These are phyloP conservation scores for Eupithecia inturbata DNA, from an alignment of 2,888 invertebrate genomes.

Conservation along the genomic window DNA sequence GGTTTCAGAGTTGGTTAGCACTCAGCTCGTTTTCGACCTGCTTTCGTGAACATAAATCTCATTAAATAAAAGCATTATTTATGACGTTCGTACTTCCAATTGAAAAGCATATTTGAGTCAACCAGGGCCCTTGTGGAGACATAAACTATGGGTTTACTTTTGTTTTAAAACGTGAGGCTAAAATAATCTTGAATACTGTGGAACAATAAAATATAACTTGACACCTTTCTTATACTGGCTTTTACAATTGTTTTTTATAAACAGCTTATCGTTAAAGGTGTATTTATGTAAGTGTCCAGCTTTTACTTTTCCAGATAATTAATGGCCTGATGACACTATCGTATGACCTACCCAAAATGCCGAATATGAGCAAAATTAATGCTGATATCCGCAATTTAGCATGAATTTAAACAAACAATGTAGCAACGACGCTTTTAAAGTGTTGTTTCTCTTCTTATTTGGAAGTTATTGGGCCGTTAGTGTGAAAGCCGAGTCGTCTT, in stretches of 20 bases:
- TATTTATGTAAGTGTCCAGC: constrained; percentile 26
- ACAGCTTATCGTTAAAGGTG: neutral
- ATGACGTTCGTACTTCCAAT: constrained; percentile 66
- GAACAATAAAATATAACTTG: constrained; percentile 29
- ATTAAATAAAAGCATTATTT: constrained; percentile 79
- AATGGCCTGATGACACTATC: constrained; percentile 48
- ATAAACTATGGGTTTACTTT: constrained; percentile 58
- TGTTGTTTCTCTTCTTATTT: constrained; percentile 51
- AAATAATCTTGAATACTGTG: constrained; percentile 16
- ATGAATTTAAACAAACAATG: constrained; percentile 51
- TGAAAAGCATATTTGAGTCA: constrained; percentile 65
- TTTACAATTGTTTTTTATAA: constrained; percentile 17
- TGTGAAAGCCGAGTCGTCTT: constrained; percentile 49
- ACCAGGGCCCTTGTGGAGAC: constrained; percentile 53
- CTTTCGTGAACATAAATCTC: constrained; percentile 78
- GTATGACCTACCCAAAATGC: constrained; percentile 44
- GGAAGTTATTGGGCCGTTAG: constrained; percentile 47
- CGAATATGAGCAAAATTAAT: constrained; percentile 48
- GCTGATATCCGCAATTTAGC: constrained; percentile 51
- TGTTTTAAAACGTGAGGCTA: constrained; percentile 43
- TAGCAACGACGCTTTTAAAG: constrained; percentile 49
- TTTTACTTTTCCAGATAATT: constrained; percentile 45
- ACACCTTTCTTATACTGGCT: constrained; percentile 25
- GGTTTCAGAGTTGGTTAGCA: constrained; percentile 71
- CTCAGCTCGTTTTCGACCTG: constrained; percentile 81